Evolutionary conservation across 1,140 invertebrate genomes (phyloP).

Genomic region (Oedothorax gibbosus): DNA sequence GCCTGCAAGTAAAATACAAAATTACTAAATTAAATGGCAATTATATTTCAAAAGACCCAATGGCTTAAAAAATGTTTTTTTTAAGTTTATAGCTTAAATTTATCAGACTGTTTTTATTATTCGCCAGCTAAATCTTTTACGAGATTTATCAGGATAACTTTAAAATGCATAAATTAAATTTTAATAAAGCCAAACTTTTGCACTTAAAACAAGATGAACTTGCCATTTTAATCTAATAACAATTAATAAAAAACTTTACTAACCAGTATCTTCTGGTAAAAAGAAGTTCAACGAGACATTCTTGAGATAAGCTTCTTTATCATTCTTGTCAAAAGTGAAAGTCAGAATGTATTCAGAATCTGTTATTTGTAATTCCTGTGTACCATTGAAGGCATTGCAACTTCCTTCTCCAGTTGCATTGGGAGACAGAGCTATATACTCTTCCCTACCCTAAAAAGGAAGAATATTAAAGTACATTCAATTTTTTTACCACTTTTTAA

Average conservation of each 20-base stretch:
- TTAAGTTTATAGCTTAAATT: too few species aligned
- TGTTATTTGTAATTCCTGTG: constrained; percentile 7
- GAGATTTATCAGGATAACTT: too few species aligned
- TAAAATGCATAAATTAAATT: too few species aligned
- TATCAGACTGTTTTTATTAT: too few species aligned
- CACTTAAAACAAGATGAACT: too few species aligned
- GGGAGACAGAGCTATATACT: constrained; percentile 10
- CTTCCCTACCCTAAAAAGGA: constrained; percentile 25
- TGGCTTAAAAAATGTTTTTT: too few species aligned
- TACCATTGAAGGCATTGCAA: constrained; percentile 8
- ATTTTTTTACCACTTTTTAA: too few species aligned
- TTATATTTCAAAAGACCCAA: too few species aligned
- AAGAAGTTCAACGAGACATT: constrained; percentile 5
- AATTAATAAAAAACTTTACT: background rate
- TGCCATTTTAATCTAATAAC: background rate
- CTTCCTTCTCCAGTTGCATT: constrained; percentile 27
- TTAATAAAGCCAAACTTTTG: too few species aligned
- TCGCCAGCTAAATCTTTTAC: too few species aligned
- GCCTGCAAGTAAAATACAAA: constrained; percentile 16
- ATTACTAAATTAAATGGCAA: background rate
- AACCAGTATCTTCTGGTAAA: background rate
- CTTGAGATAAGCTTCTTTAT: background rate
- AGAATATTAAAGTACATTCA: too few species aligned
- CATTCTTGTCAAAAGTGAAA: constrained; percentile 21
- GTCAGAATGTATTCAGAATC: constrained; percentile 9